Percentiles rank a stretch among this genome's conserved stretches.
phyloP scores from a whole-genome alignment of 2,113 vertebrate genomes.

The Glaucidium brasilianum region DNA sequence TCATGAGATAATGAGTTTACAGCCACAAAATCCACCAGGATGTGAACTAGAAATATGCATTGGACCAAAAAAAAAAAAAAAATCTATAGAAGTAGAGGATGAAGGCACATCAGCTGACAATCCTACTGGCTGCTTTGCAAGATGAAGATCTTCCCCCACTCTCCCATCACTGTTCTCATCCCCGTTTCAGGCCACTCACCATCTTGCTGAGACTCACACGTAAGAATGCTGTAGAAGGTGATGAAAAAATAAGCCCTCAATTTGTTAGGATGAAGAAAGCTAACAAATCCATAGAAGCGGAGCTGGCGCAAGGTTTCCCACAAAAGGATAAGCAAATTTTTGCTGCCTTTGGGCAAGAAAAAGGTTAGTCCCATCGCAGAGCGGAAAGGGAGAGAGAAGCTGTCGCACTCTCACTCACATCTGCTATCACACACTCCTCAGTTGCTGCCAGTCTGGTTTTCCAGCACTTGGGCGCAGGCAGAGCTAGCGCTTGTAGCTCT shows the following conservation, averaged over 20 bases:
- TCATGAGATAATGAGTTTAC: accelerated
- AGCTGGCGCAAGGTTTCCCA: not conserved
- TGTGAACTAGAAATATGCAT: not conserved
- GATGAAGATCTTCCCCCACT: not conserved
- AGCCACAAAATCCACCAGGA: not conserved
- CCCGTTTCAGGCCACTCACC: not conserved
- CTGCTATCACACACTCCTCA: not conserved
- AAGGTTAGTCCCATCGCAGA: not conserved
- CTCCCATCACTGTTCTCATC: not conserved
- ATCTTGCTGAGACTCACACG: not conserved
- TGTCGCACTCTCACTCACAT: not conserved
- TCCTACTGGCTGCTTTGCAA: not conserved
- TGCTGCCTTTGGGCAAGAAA: not conserved
- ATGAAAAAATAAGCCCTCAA: not conserved
- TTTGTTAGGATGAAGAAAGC: not conserved
- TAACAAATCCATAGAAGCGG: not conserved
- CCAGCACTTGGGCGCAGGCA: not conserved
- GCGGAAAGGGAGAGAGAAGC: not conserved
- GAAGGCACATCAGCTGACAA: not conserved
- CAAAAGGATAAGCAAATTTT: not conserved
- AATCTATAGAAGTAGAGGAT: not conserved
- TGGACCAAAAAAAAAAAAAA: not conserved
- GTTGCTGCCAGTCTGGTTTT: not conserved
- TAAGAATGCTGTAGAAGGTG: not conserved
- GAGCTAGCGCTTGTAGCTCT: not conserved